Percentiles rank a stretch among this genome's conserved stretches.
Conservation (phyloP, 2,888 invertebrate species). For the Ormyrus thymus region DNA sequence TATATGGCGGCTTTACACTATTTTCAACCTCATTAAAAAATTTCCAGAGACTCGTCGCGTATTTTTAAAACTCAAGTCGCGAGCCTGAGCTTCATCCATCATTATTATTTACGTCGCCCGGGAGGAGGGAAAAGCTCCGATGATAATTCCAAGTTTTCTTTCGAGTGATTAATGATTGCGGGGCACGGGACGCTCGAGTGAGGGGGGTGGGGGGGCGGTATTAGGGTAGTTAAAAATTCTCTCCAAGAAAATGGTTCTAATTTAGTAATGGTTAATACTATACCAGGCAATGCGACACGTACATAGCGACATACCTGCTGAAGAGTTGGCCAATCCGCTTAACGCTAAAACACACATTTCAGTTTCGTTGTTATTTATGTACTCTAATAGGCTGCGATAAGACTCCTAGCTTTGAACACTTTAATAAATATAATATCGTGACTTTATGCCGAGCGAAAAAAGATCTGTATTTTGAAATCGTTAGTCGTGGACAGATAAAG, state of each 20-base stretch:
- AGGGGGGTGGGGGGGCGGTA: not conserved
- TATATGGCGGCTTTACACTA: not conserved
- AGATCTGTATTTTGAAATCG: not conserved
- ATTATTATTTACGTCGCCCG: constrained; percentile 18
- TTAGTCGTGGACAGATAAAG: constrained; percentile 15
- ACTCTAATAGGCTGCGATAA: not conserved
- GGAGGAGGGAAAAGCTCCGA: constrained; percentile 12
- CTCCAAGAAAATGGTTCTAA: constrained; percentile 42
- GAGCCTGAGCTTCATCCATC: constrained; percentile 20
- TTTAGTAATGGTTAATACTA: constrained; percentile 75
- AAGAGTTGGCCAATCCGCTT: constrained; percentile 76
- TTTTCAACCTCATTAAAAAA: constrained; percentile 21
- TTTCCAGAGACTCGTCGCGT: not conserved
- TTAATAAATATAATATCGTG: too few species aligned
- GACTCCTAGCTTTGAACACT: too few species aligned
- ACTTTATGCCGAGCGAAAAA: too few species aligned
- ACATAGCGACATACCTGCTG: constrained; percentile 77
- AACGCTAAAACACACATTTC: constrained; percentile 75
- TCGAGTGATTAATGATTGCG: constrained; percentile 18
- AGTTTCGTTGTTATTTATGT: constrained; percentile 47
- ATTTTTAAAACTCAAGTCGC: constrained; percentile 19
- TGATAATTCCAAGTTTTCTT: constrained; percentile 21
- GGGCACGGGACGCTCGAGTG: not conserved
- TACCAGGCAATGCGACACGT: constrained; percentile 75
- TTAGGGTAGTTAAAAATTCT: not conserved